Conservation (phyloP, 2,113 vertebrate genomes). For the Micromys minutus region DNA sequence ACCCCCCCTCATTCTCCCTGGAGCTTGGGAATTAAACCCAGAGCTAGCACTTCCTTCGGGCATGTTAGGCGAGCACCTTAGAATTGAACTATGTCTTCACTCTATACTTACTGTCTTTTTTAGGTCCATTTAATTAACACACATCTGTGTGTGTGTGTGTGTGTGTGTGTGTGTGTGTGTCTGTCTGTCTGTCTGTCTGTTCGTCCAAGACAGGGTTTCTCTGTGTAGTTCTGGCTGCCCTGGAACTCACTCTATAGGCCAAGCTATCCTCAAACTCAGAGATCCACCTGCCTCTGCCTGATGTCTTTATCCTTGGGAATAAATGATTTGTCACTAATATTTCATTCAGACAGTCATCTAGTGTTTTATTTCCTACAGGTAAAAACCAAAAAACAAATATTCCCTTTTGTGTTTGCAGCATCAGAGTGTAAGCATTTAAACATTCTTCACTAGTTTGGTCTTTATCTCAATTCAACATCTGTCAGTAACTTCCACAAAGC, state of each 20-base stretch:
- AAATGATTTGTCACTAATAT: not conserved
- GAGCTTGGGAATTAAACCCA: not conserved
- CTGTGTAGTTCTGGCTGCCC: not conserved
- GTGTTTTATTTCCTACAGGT: constrained; percentile 36
- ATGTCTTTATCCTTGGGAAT: not conserved
- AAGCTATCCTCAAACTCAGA: not conserved
- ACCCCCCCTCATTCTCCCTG: not conserved
- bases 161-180: not conserved
- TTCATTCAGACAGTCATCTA: not conserved
- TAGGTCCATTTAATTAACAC: not conserved
- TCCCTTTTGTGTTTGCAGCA: constrained; percentile 34
- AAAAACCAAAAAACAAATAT: not conserved
- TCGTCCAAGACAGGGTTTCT: not conserved
- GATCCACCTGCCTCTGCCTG: not conserved
- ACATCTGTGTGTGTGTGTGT: not conserved
- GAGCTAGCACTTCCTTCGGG: not conserved
- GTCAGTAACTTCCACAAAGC: not conserved
- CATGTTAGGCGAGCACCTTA: not conserved
- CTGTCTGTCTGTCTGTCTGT: not conserved
- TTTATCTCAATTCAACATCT: not conserved
- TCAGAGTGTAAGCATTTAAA: not conserved
- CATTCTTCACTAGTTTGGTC: not conserved
- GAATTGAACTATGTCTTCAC: too few species aligned
- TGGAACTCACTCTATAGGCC: not conserved
- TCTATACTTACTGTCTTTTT: not conserved